These are phyloP conservation scores for Brachionus calyciflorus DNA, from an alignment of 1,140 invertebrate species.

Conservation along the genomic window DNA sequence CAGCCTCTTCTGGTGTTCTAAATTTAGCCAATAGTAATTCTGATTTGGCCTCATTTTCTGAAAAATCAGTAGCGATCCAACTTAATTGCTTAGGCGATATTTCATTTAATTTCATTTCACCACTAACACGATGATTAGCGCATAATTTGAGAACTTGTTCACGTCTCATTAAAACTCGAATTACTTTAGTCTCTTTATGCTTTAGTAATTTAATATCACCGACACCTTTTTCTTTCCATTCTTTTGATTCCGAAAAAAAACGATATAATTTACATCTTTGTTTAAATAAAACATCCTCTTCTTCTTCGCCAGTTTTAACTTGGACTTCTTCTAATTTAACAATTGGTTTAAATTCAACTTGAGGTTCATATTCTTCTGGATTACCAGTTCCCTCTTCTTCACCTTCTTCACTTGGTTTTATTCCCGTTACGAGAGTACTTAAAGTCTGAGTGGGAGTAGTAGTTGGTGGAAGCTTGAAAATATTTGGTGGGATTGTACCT, in stretches of 20 bases:
- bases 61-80: conserved; percentile 27
- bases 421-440: not conserved
- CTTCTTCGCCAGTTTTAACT: conserved; percentile 77
- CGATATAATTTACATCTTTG: conserved; percentile 56
- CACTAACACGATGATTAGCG: conserved; percentile 58
- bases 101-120: conserved; percentile 52
- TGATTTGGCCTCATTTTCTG: conserved; percentile 10
- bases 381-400: not conserved
- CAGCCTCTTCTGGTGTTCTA: conserved; percentile 26
- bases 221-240: conserved; percentile 63
- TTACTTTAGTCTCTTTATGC: conserved; percentile 1
- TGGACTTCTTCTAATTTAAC: conserved; percentile 51
- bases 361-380: conserved; percentile 43
- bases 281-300: conserved; percentile 68
- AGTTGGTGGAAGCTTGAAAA: not conserved
- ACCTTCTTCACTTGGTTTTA: not conserved
- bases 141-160: conserved; percentile 62
- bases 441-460: not conserved
- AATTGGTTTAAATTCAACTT: conserved; percentile 40
- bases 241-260: not conserved
- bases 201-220: conserved; percentile 60
- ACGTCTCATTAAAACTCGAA: conserved; percentile 59
- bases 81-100: conserved; percentile 34
- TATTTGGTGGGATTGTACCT: not conserved
- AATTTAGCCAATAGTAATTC: conserved; percentile 32